Percentiles rank a stretch among this genome's conserved stretches.
Conservation (phyloP, 1,140 invertebrate species). For the Drosophila guanche region DNA sequence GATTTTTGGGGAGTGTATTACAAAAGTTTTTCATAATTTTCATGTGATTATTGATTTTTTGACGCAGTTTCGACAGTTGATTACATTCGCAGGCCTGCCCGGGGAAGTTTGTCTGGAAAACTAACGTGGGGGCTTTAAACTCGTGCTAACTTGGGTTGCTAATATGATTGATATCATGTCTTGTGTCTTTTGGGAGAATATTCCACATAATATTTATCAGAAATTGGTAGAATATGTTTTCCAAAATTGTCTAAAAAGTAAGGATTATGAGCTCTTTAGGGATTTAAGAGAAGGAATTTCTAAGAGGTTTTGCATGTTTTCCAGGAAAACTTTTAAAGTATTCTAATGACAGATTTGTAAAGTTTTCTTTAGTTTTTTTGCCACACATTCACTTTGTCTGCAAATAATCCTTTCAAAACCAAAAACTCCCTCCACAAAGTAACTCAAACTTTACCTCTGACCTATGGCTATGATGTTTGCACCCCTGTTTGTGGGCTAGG, state of each 20-base stretch:
- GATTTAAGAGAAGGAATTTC: too few species aligned
- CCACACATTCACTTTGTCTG: background rate
- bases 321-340: too few species aligned
- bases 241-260: background rate
- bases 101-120: constrained; percentile 30
- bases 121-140: constrained; percentile 19
- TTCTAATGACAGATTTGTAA: too few species aligned
- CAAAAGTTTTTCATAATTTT: constrained; percentile 29
- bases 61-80: background rate
- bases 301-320: background rate
- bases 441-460: too few species aligned
- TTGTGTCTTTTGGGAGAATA: constrained; percentile 2
- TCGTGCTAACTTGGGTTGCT: background rate
- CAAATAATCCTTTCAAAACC: background rate
- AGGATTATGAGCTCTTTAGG: too few species aligned
- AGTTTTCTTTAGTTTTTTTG: background rate
- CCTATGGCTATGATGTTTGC: too few species aligned
- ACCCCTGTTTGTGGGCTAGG: constrained; percentile 6
- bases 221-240: constrained; percentile 22
- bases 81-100: background rate
- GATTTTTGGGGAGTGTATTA: constrained; percentile 14
- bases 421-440: too few species aligned
- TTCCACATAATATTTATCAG: constrained; percentile 34
- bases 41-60: constrained; percentile 27
- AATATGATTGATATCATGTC: constrained; percentile 14